Base-by-base conservation (phyloP, 2,113 vertebrate genomes). In the Larimichthys crocea region DNA sequence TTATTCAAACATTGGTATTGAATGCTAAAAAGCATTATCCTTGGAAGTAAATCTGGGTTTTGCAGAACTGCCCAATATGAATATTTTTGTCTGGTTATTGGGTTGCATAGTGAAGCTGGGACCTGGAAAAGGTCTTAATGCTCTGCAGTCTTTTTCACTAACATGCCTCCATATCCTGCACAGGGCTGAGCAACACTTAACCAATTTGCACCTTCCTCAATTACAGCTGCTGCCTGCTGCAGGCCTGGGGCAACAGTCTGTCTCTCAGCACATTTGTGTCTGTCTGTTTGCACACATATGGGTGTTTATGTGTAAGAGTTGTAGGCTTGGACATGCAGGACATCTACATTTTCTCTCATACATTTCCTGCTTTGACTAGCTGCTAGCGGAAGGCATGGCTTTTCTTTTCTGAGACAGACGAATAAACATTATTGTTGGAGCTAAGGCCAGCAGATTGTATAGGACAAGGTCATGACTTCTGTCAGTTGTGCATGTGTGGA, bases 401-500 rank as follows among this genome's bases (percentile, higher is more conserved):
- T 88, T 87, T 91, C 82, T 91, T 92, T 92, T 86, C 88, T 86
- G 89, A 92, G 88, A 92, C 92, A 91, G 90, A 86, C 72, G 59
- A 87, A 84, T 89, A 94, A 94, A 95, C 91, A 93, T 93, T 93
- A 91, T 94, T 93, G 81, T 94, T 94, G 92, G 93, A 93, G 85
- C 87, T 73, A 69, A 61, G 35, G 85, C 74, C 87, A 86, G 57
- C 59, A 68, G 76, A 79, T 78, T 70, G 84, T 84, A 74, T 69
- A 71, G 74, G 84, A 84, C 88, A 76, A 83, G 80, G 76, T 86
- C 55, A 4, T 80, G 86, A 91, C 90, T 84, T 83, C 57, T 84
- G 79, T 85, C 77, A 72, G 64, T 52, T 80, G 62, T 60, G 71
- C 26, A 20, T 56, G 65, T 62, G 75, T 74, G 61, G 35, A 40